Percentiles rank a stretch among this genome's conserved stretches.
These are phyloP conservation scores for Lottia gigantea DNA, from an alignment of 2,888 invertebrate genomes.

Conservation along the genomic window DNA sequence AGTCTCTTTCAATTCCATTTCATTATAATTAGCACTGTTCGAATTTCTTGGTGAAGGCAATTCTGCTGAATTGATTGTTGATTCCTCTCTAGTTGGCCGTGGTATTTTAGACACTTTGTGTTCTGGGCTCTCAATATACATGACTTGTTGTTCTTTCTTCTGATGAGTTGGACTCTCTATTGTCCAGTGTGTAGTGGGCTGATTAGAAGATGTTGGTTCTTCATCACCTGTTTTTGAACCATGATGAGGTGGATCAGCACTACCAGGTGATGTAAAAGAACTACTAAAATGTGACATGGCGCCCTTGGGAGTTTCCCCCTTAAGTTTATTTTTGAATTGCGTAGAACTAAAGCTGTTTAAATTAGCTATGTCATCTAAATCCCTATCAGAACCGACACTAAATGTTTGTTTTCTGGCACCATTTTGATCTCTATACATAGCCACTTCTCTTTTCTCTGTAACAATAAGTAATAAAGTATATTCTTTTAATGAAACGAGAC, in stretches of 20 bases:
- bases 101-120: not conserved
- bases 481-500: too few relatives aligned
- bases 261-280: not conserved
- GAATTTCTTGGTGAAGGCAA: constrained; percentile 42
- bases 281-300: not conserved
- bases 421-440: not conserved
- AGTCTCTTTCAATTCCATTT: constrained; percentile 33
- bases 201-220: too few relatives aligned
- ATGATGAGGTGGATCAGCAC: not conserved
- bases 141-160: too few relatives aligned
- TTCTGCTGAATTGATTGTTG: not conserved
- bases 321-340: constrained; percentile 12
- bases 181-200: too few relatives aligned
- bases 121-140: too few relatives aligned
- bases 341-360: constrained; percentile 38
- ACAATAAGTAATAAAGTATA: not conserved
- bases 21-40: constrained; percentile 38
- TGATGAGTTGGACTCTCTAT: too few relatives aligned
- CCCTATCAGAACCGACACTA: constrained; percentile 47
- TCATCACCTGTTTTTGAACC: too few relatives aligned
- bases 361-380: constrained; percentile 40
- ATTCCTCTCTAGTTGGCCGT: constrained; percentile 1
- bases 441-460: not conserved
- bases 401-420: constrained; percentile 22
- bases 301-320: constrained; percentile 29